phyloP scores from a whole-genome alignment of 53 echinoderm and acorn worm species.

The Stichopus horrens region DNA sequence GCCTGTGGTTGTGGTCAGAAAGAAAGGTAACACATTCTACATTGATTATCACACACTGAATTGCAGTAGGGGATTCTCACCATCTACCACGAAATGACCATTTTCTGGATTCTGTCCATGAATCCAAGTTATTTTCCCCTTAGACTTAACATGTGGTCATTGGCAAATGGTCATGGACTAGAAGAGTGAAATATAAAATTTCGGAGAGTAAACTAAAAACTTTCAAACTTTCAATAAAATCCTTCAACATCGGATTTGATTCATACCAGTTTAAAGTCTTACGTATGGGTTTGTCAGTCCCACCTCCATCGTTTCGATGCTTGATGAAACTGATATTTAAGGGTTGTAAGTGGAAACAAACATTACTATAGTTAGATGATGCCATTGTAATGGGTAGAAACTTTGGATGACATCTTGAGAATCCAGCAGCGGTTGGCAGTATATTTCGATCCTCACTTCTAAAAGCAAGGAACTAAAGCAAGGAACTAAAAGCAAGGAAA shows the following conservation, averaged over 20 bases:
- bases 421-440: background rate
- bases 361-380: conserved; percentile 1
- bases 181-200: conserved; percentile 10
- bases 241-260: conserved; percentile 3
- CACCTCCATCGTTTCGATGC: conserved; percentile 32
- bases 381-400: background rate
- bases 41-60: too few relatives aligned
- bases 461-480: too few relatives aligned
- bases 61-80: too few relatives aligned
- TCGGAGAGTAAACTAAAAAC: conserved; percentile 9
- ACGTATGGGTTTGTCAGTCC: conserved; percentile 27
- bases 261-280: conserved; percentile 27
- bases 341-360: background rate
- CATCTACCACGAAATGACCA: too few relatives aligned
- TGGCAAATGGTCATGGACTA: conserved; percentile 2
- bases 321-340: conserved; percentile 29
- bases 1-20: too few relatives aligned
- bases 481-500: conserved; percentile 1
- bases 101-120: too few relatives aligned
- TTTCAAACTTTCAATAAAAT: too few relatives aligned
- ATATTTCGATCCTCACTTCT: background rate
- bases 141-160: background rate
- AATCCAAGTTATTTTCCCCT: background rate
- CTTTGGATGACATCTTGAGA: background rate
- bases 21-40: too few relatives aligned